phyloP scores from a whole-genome alignment of 2,113 vertebrate genomes.

The Osmerus mordax region DNA sequence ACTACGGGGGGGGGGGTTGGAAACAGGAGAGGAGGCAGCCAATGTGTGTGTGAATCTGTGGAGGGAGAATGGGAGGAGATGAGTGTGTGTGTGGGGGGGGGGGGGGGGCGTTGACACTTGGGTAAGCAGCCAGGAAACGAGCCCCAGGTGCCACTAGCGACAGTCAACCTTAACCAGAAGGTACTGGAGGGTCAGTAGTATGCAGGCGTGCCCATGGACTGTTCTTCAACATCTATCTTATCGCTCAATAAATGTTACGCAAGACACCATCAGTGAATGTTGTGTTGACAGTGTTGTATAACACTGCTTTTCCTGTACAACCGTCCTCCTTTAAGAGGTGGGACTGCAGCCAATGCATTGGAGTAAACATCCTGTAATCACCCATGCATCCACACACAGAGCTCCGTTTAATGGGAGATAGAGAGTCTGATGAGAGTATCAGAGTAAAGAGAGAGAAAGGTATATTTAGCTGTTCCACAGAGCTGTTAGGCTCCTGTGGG shows the following conservation, averaged over 20 bases:
- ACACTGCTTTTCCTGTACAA: no score
- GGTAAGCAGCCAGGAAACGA: slow-evolving; percentile 10
- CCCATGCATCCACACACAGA: background rate
- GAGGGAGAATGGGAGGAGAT: background rate
- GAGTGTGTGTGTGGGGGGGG: background rate
- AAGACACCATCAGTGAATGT: no score
- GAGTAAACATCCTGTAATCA: background rate
- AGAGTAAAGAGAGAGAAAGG: background rate
- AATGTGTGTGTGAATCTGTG: slow-evolving; percentile 1
- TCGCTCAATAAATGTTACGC: no score
- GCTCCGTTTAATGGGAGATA: background rate
- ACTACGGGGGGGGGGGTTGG: background rate
- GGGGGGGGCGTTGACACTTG: slow-evolving; percentile 16
- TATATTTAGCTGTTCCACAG: no score
- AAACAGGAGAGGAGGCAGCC: background rate
- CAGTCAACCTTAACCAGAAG: no score
- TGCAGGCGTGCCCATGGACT: no score
- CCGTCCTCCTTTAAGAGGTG: background rate
- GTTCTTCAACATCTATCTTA: no score
- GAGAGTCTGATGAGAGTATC: background rate
- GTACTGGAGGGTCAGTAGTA: no score
- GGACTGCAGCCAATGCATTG: background rate
- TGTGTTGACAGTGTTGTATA: no score
- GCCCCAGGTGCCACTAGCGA: no score
- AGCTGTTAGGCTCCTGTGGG: no score